Percentiles rank a stretch among this genome's conserved stretches.
These are phyloP conservation scores for Aphelocoma californica DNA, from an alignment of 2,797 vertebrate genomes.

Conservation along the genomic window DNA sequence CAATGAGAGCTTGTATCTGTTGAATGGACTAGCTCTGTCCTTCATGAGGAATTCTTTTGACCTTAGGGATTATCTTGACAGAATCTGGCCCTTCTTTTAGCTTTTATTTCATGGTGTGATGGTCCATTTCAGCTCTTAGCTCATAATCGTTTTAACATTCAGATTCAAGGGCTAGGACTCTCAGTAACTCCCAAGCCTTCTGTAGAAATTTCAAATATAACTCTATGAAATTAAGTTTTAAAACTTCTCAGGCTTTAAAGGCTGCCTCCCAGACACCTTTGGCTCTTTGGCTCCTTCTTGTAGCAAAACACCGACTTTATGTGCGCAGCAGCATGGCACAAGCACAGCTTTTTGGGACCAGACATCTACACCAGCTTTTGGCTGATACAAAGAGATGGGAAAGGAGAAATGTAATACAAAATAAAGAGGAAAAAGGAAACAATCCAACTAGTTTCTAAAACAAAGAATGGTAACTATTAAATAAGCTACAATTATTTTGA, in stretches of 20 bases:
- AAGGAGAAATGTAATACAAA: background rate
- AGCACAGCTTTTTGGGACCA: background rate
- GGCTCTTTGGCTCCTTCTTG: background rate
- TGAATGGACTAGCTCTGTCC: background rate
- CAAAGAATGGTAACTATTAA: background rate
- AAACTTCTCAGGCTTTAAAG: background rate
- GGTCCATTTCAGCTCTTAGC: background rate
- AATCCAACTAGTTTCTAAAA: background rate
- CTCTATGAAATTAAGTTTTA: background rate
- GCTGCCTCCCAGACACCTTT: background rate
- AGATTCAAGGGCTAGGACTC: background rate
- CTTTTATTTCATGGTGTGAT: background rate
- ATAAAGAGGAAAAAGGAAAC: background rate
- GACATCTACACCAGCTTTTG: background rate
- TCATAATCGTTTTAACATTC: background rate
- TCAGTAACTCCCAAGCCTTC: background rate
- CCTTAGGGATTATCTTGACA: background rate
- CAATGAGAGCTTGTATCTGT: background rate
- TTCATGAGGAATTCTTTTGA: background rate
- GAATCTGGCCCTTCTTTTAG: background rate
- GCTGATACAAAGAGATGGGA: background rate
- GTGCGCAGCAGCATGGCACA: background rate
- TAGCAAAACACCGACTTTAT: background rate
- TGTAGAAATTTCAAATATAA: background rate
- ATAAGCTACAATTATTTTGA: background rate